Conservation (phyloP, 23 tunicate genomes). For the Styela clava region DNA sequence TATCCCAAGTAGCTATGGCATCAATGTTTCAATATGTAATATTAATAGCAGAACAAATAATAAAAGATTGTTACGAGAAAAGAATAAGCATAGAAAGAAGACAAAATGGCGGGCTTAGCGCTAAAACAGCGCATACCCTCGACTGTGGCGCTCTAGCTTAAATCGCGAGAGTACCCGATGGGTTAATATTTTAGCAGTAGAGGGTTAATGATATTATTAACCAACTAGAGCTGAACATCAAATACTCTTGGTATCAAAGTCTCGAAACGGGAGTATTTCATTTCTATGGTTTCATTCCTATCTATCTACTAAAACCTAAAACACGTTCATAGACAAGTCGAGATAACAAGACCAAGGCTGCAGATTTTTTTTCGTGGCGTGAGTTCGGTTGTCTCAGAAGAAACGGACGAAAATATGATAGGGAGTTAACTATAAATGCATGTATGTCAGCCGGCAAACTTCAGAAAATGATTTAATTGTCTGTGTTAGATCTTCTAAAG, state of each 20-base stretch:
- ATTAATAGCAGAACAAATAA: neutral
- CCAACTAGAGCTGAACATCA: neutral
- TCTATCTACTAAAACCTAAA: no score
- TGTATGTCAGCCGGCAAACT: neutral
- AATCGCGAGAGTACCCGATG: no score
- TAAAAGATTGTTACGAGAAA: neutral
- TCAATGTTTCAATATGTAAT: neutral
- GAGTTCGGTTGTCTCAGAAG: no score
- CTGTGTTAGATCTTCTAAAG: neutral
- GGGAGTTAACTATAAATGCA: neutral
- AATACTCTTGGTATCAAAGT: neutral
- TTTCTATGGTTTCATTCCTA: no score
- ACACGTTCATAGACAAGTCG: no score
- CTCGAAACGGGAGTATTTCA: no score
- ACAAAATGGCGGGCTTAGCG: neutral
- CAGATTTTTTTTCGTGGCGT: no score
- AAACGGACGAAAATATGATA: neutral
- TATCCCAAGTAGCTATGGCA: neutral
- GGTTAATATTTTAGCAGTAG: no score
- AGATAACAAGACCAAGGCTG: no score
- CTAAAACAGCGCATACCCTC: no score
- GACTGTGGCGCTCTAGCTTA: no score
- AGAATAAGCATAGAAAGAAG: neutral
- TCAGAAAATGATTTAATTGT: neutral
- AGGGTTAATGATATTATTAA: neutral